Percentiles rank a stretch among this genome's conserved stretches.
phyloP scores from a whole-genome alignment of 1,140 invertebrate genomes.

The Cyrtorhinus lividipennis region DNA sequence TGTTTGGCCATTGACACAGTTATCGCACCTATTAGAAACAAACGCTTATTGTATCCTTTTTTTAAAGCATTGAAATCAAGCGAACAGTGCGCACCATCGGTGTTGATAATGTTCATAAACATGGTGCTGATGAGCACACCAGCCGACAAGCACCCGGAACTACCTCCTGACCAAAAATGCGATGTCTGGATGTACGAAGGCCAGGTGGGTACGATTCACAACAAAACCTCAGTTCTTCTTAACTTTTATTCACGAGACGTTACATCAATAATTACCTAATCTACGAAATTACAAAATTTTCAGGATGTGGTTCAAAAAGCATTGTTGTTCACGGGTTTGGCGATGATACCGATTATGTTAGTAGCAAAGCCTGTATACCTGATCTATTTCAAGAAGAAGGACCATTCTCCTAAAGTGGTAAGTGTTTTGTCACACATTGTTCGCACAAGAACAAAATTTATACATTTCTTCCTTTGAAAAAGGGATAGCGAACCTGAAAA shows the following conservation, averaged over 20 bases:
- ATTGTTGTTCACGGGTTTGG: slow-evolving; percentile 53
- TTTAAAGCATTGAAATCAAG: slow-evolving; percentile 28
- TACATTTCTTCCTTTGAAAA: no score
- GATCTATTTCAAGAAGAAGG: slow-evolving; percentile 21
- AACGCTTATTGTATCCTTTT: no score
- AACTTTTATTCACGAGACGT: no score
- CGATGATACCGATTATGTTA: slow-evolving; percentile 86
- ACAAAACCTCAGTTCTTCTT: no score
- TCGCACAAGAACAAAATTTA: no score
- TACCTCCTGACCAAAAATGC: slow-evolving; percentile 35
- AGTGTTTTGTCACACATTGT: no score
- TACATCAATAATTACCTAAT: no score
- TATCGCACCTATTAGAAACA: no score
- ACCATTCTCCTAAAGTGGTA: slow-evolving; percentile 8
- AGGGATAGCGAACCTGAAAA: no score
- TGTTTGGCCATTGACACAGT: no score
- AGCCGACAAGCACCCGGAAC: slow-evolving; percentile 22
- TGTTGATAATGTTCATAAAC: slow-evolving; percentile 81
- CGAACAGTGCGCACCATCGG: slow-evolving; percentile 59
- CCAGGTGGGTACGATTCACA: no score
- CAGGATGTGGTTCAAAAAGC: slow-evolving; percentile 28
- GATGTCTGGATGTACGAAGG: slow-evolving; percentile 54
- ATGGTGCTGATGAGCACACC: slow-evolving; percentile 69
- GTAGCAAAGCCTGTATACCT: slow-evolving; percentile 71
- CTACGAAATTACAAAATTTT: no score